Conservation (phyloP, 1,140 invertebrate species). For the Drosophila obscura region DNA sequence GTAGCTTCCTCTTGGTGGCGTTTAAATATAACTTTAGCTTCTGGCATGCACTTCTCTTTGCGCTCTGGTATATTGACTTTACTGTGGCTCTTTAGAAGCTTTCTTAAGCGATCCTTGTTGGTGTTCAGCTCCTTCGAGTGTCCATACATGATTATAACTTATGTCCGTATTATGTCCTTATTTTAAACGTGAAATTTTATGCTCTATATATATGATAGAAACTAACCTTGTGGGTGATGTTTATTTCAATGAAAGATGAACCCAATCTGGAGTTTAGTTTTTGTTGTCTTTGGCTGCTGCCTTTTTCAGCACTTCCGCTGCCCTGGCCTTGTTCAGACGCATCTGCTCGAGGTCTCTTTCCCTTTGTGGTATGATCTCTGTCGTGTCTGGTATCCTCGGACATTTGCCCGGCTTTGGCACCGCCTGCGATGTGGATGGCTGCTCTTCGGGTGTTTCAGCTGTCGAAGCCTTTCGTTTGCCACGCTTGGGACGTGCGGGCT, state of each 20-base stretch:
- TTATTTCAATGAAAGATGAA: not conserved
- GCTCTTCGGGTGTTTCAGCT: slow-evolving; percentile 12
- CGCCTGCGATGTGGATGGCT: slow-evolving; percentile 28
- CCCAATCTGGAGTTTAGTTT: slow-evolving; percentile 2
- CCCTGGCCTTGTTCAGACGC: slow-evolving; percentile 89
- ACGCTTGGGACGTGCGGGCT: slow-evolving; percentile 42
- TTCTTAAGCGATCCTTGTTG: no score
- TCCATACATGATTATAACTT: no score
- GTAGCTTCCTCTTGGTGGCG: no score
- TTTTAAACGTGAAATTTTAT: not conserved
- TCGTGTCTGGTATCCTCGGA: slow-evolving; percentile 58
- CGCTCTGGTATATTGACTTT: no score
- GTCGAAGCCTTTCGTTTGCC: slow-evolving; percentile 48
- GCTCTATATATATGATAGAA: not conserved
- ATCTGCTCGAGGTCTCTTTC: slow-evolving; percentile 87
- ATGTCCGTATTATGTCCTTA: no score
- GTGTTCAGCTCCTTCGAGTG: no score
- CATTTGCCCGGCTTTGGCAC: slow-evolving; percentile 36
- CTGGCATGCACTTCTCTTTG: no score
- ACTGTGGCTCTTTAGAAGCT: no score
- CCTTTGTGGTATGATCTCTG: slow-evolving; percentile 89
- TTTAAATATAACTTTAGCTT: no score
- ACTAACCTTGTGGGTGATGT: not conserved
- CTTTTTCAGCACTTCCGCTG: slow-evolving; percentile 90
- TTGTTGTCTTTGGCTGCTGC: slow-evolving; percentile 69